Evolutionary conservation across 2,113 vertebrate species (phyloP), one percentile per base, ranked within the genome.

Genomic region (Channa argus): DNA sequence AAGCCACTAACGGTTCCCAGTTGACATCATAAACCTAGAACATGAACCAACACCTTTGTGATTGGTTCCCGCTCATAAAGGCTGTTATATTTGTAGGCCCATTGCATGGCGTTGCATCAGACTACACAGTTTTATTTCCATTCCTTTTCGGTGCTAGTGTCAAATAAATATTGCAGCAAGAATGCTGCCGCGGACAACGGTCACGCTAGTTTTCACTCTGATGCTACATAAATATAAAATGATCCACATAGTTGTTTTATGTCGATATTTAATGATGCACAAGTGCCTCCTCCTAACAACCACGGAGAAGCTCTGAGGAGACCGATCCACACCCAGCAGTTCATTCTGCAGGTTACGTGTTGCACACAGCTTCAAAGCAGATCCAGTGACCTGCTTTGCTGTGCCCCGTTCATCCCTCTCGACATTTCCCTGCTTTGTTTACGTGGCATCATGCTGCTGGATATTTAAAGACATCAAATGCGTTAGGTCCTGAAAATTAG

Each of bases 381-480:
- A 61, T 47, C 6, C 36, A 11, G 2, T 68, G 69, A 78, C 84
- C 80, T 46, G 62, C 62, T 83, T 74, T 73, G 56, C 76, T 70
- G 34, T 37, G 69, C 11, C 76, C 47, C 49, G 24, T 51, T 52
- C 52, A 69, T 53, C 38, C 46, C 44, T 56, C 58, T 71, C 24
- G 5, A 39, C 37, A 2, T 33, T 37, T 5, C 33, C 37, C 65
- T 12, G 38, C 54, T 54, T 58, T 8, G 5, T 66, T 62, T 55
- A 9, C 24, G 33, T 73, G 24, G 24, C 24, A 24, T 24, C 24
- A 24, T 24, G 24, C 24, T 24, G 73, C 71, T 38, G 38, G 78
- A 65, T 89, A 84, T 87, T 84, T 79, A 80, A 80, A 89, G 79
- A 77, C 79, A 79, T 84, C 73, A 77, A 71, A 77, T 80, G 53